Base-by-base conservation (phyloP, 1,140 invertebrate genomes). In the Asbolus verrucosus region DNA sequence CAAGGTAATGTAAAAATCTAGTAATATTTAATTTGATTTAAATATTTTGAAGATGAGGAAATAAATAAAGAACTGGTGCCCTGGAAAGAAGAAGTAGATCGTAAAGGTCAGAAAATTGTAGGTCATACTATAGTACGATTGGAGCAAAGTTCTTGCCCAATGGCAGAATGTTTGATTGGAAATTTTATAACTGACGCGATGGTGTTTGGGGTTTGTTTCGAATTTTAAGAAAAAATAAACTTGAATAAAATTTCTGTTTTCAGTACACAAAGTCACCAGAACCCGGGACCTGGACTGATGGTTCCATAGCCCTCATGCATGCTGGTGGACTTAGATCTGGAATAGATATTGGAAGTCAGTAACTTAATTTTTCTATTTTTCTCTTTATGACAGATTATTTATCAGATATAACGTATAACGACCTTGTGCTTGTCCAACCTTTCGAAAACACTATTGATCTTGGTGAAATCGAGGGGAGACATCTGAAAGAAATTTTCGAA, bases 211-310 rank as follows among this genome's bases (percentile, higher is more conserved):
- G 85, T 87, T 75, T 74, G 82, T 81, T 46, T n/a, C n/a, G n/a
- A n/a, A n/a, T n/a, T n/a, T n/a, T n/a, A n/a, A n/a, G n/a, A n/a
- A n/a, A n/a, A n/a, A n/a, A n/a, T n/a, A n/a, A n/a, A n/a, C n/a
- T n/a, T n/a, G n/a, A n/a, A 78, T 31, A 14, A 21, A n/a, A 11
- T 68, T 19, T 9, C 14, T 11, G 18, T 54, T 8, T 36, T 9
- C 27, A 33, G 30, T 39, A 38, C n/a, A n/a, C n/a, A n/a, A n/a
- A n/a, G n/a, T n/a, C n/a, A n/a, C n/a, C n/a, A n/a, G n/a, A n/a
- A n/a, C n/a, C n/a, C n/a, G n/a, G n/a, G n/a, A n/a, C n/a, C n/a
- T 94, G 92, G 91, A 87, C 88, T 11, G 83, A 88, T 46, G 91
- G 88, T 0, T 85, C 89, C 1, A 87, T 93, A 19, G 88, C 88